Conservation (phyloP, 2,888 invertebrate genomes). For the Augiades crinisus region DNA sequence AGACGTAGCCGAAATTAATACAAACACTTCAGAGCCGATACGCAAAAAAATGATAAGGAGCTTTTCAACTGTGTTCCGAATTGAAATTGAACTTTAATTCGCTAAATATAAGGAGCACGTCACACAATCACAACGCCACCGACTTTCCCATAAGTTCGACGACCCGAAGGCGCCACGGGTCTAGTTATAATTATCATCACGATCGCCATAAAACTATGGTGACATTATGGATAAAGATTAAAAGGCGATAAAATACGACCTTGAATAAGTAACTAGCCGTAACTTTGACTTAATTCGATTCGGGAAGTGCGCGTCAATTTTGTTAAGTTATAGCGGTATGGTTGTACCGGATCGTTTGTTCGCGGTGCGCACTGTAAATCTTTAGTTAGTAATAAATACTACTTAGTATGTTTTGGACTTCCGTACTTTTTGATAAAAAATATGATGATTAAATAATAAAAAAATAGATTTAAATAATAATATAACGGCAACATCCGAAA, state of each 20-base stretch:
- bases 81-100: neutral
- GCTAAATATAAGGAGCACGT: constrained; percentile 9
- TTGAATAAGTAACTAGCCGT: constrained; percentile 37
- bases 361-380: neutral
- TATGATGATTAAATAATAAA: no score
- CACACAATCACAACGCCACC: constrained; percentile 26
- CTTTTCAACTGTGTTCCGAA: neutral
- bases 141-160: constrained; percentile 43
- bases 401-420: no score
- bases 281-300: constrained; percentile 12
- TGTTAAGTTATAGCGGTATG: constrained; percentile 12
- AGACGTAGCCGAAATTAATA: constrained; percentile 18
- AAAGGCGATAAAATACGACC: constrained; percentile 56
- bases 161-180: constrained; percentile 47
- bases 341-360: constrained; percentile 6
- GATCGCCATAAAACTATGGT: constrained; percentile 41
- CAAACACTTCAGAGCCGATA: constrained; percentile 31
- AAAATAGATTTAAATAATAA: no score
- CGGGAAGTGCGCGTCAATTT: constrained; percentile 15
- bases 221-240: constrained; percentile 54
- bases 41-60: constrained; percentile 32
- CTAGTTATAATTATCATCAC: constrained; percentile 44
- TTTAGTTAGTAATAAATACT: no score
- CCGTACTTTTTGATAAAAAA: no score
- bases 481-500: no score